Percentiles rank a stretch among this genome's conserved stretches.
These are phyloP conservation scores for Columba janthina DNA, from an alignment of 2,113 vertebrate genomes.

Conservation along the genomic window DNA sequence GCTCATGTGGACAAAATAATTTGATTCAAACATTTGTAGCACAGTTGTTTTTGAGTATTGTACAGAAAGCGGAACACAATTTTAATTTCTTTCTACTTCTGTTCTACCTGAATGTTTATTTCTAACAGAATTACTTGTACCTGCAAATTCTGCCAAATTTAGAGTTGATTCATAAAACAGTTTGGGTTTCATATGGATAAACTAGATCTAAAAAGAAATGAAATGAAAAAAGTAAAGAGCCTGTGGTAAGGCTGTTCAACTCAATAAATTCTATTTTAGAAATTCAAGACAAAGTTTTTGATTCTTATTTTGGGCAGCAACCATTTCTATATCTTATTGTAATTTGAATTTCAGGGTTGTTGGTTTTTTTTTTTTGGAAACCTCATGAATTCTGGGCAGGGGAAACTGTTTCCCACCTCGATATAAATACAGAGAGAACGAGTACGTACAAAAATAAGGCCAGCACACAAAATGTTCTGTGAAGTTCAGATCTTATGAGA, in stretches of 20 bases:
- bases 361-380: background rate
- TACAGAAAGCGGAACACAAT: background rate
- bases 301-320: background rate
- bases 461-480: background rate
- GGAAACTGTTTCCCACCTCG: rapidly evolving
- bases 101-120: background rate
- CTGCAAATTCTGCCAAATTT: background rate
- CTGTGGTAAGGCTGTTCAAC: background rate
- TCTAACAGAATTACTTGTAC: background rate
- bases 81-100: background rate
- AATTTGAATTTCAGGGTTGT: background rate
- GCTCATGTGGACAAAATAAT: background rate
- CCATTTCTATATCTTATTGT: background rate
- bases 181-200: background rate
- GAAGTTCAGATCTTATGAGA: background rate
- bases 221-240: background rate
- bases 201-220: background rate
- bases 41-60: background rate
- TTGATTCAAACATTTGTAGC: background rate
- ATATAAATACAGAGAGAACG: background rate
- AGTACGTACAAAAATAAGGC: background rate
- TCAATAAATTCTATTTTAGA: background rate
- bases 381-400: background rate
- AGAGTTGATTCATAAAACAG: background rate
- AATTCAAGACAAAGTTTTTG: background rate